phyloP scores from a whole-genome alignment of 1,140 invertebrate genomes.

The Eriocheir sinensis region DNA sequence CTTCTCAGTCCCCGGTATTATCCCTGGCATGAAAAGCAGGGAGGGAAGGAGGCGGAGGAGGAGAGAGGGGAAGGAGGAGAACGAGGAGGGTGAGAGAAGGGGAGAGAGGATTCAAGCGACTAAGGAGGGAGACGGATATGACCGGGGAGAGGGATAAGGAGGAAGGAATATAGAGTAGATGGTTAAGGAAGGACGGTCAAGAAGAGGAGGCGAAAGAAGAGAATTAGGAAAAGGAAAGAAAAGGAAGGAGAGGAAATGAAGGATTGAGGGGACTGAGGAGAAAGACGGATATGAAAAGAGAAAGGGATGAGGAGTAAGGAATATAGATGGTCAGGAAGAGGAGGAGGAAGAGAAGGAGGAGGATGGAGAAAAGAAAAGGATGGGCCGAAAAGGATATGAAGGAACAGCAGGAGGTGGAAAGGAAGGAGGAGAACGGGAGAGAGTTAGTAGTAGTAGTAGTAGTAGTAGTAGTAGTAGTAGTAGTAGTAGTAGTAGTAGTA shows the following conservation, averaged over 20 bases:
- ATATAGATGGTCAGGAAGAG: neutral
- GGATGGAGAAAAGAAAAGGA: neutral
- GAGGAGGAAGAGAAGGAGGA: neutral
- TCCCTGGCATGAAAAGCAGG: too few species aligned
- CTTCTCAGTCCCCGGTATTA: too few species aligned
- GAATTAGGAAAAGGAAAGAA: neutral
- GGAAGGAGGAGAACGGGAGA: neutral
- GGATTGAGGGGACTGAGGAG: neutral
- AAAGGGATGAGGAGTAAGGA: neutral
- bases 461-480: too few species aligned
- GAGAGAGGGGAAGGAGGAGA: too few species aligned
- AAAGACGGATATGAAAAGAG: neutral
- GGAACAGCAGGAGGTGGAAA: neutral
- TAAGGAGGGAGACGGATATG: neutral
- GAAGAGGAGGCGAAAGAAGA: too few species aligned
- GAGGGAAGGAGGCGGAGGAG: too few species aligned
- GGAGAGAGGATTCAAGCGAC: neutral
- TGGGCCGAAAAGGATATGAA: neutral
- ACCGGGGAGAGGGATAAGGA: neutral
- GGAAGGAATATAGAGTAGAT: too few species aligned
- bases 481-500: too few species aligned
- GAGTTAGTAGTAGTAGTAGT: too few species aligned
- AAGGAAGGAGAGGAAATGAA: neutral
- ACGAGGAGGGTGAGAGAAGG: neutral
- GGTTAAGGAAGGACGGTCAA: too few species aligned